Conservation (phyloP, 2,888 invertebrate species). For the Plemyria rubiginata region DNA sequence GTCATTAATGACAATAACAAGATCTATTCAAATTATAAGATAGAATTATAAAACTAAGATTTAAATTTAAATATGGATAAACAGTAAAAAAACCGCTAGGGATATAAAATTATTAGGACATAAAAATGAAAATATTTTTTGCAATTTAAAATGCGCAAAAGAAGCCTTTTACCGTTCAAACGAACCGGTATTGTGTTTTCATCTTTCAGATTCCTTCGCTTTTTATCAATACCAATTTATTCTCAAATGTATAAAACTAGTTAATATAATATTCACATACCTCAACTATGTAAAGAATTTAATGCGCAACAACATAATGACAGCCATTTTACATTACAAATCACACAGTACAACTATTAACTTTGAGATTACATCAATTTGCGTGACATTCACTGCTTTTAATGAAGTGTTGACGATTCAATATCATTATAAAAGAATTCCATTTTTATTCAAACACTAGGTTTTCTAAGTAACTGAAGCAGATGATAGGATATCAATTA, state of each 20-base stretch:
- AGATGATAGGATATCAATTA: not conserved
- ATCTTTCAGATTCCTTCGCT: slow-evolving; percentile 4
- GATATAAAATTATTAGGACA: slow-evolving; percentile 1
- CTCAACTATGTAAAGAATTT: slow-evolving; percentile 21
- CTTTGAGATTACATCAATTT: slow-evolving; percentile 29
- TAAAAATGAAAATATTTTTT: slow-evolving; percentile 15
- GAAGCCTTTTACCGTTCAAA: slow-evolving; percentile 59
- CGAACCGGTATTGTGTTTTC: slow-evolving; percentile 50
- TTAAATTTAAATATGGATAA: not conserved
- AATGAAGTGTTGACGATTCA: slow-evolving; percentile 21
- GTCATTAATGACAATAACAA: too few relatives aligned
- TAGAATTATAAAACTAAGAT: too few relatives aligned
- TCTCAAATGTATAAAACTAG: slow-evolving; percentile 23
- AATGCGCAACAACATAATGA: slow-evolving; percentile 27
- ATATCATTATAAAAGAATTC: slow-evolving; percentile 7
- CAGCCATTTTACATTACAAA: slow-evolving; percentile 30
- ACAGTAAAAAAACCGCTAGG: slow-evolving; percentile 1
- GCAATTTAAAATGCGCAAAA: slow-evolving; percentile 26
- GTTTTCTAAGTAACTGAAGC: slow-evolving; percentile 1
- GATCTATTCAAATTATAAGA: too few relatives aligned
- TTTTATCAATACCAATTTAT: slow-evolving; percentile 11
- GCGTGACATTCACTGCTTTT: slow-evolving; percentile 28
- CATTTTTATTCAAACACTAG: slow-evolving; percentile 1
- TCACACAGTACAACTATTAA: slow-evolving; percentile 24
- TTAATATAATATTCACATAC: slow-evolving; percentile 34